Conservation (phyloP, 2,888 invertebrate genomes). For the Dendrolimus pini region DNA sequence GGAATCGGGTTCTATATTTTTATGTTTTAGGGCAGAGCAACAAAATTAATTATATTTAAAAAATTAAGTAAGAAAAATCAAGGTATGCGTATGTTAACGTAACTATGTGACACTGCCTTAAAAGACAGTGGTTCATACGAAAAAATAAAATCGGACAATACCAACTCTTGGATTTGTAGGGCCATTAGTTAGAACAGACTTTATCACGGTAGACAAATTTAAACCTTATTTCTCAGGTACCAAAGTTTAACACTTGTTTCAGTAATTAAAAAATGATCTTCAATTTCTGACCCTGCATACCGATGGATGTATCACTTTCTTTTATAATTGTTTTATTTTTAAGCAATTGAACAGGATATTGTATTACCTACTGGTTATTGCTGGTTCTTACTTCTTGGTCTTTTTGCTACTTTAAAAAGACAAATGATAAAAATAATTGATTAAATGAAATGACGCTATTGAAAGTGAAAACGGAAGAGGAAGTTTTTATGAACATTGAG, state of each 20-base stretch:
- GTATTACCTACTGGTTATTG: background rate
- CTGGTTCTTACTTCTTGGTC: too few species aligned
- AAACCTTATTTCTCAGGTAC: conserved; percentile 15
- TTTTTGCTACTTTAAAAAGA: too few species aligned
- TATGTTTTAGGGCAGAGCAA: too few species aligned
- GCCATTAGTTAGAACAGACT: conserved; percentile 58
- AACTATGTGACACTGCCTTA: background rate
- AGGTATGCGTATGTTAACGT: too few species aligned
- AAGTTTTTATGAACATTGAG: too few species aligned
- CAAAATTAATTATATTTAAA: too few species aligned
- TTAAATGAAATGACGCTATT: too few species aligned
- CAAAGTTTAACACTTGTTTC: conserved; percentile 14
- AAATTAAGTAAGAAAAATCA: too few species aligned
- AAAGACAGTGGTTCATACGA: conserved; percentile 51
- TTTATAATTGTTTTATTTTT: conserved; percentile 37
- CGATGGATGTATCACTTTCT: conserved; percentile 38
- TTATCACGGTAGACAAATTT: conserved; percentile 16
- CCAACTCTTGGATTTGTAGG: conserved; percentile 67
- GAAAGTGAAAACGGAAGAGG: too few species aligned
- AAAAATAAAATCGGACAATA: conserved; percentile 71
- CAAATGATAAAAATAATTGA: too few species aligned
- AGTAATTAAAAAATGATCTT: conserved; percentile 51
- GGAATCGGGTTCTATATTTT: too few species aligned
- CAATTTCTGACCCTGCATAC: conserved; percentile 44
- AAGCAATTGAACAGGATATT: conserved; percentile 14